A percentile compares a stretch with the other conserved stretches of the same genome.
phyloP scores from a whole-genome alignment of 2,888 invertebrate species.

The Apantesis nais region DNA sequence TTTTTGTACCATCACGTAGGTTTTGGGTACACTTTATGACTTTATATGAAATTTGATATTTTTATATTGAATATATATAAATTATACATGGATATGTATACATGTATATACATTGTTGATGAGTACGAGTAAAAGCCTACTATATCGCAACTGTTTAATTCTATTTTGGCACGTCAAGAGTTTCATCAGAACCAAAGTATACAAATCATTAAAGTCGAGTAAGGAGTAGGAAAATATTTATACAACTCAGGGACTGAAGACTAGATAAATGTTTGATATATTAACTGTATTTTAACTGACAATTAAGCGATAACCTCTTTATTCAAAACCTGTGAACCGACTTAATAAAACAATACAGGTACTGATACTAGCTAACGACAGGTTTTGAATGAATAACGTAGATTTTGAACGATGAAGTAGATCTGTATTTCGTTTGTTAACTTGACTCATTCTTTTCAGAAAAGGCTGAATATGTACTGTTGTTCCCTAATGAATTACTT shows the following conservation, averaged over 20 bases:
- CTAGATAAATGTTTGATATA: slow-evolving; percentile 86
- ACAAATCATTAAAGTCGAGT: slow-evolving; percentile 85
- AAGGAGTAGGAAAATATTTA: slow-evolving; percentile 86
- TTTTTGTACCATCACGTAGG: slow-evolving; percentile 85
- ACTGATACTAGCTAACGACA: slow-evolving; percentile 78
- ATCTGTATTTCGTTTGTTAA: slow-evolving; percentile 64
- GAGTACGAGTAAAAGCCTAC: slow-evolving; percentile 83
- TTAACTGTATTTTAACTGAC: slow-evolving; percentile 84
- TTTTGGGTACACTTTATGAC: slow-evolving; percentile 86
- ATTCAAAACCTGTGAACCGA: slow-evolving; percentile 83
- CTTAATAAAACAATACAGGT: slow-evolving; percentile 73
- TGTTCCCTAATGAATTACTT: slow-evolving; percentile 62
- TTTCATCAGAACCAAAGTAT: slow-evolving; percentile 86
- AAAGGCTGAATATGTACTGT: slow-evolving; percentile 72
- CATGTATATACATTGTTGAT: slow-evolving; percentile 86
- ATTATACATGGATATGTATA: slow-evolving; percentile 86
- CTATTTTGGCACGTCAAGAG: slow-evolving; percentile 85
- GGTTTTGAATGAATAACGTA: slow-evolving; percentile 83
- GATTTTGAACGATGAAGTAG: slow-evolving; percentile 75
- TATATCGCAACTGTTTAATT: slow-evolving; percentile 86
- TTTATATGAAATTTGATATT: slow-evolving; percentile 86
- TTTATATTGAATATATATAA: slow-evolving; percentile 86
- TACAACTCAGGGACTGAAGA: slow-evolving; percentile 85
- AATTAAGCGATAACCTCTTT: slow-evolving; percentile 79
- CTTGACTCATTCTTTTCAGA: slow-evolving; percentile 56